Base-by-base conservation (phyloP, 2,113 vertebrate species). In the Phyllopteryx taeniolatus region DNA sequence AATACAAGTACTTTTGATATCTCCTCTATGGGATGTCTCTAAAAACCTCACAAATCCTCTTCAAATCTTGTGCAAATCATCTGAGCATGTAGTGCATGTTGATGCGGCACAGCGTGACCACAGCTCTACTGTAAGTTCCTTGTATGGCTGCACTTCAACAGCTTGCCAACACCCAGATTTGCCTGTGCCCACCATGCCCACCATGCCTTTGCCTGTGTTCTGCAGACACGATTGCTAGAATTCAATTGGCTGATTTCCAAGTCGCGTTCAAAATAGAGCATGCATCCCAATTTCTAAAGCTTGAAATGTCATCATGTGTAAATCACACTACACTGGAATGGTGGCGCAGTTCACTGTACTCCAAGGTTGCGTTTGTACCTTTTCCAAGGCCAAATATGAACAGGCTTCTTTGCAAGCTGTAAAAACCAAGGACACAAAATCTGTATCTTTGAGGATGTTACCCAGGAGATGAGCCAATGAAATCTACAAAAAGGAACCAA, bases 41-140 rank as follows among this genome's bases (percentile, higher is more conserved):
- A 15, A 66, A 66, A 33, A 66, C 8, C 20, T 12, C 20, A 9
- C 64, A 66, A 66, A 66, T 66, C 64, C 44, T 47, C 22, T 17
- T 46, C 31, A 15, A 66, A 66, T 66, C 44, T 19, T 10, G 44
- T 9, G 22, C 43, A 47, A 66, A 47, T 47, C 64, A 66, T 47
- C 64, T 22, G 13, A 66, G 44, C 64, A 17, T 66, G 44, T 31
- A 17, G 44, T n/a, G 64, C 64, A 66, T 31, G 64, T 46, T 31
- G 44, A 66, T 47, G 43, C 22, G 7, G 14, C 43, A 13, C 44
- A 47, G 20, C 20, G n/a, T 65, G 62, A 65, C 42, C 62, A 14
- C 62, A 65, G 42, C 44, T 44, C 35, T 44, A 65, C 35, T 43
- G 35, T 63, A 63, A 65, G 42, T 44, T 44, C 62, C n/a, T 44